Base-by-base conservation (phyloP, 2,113 vertebrate genomes). In the Sisor rabdophorus region DNA sequence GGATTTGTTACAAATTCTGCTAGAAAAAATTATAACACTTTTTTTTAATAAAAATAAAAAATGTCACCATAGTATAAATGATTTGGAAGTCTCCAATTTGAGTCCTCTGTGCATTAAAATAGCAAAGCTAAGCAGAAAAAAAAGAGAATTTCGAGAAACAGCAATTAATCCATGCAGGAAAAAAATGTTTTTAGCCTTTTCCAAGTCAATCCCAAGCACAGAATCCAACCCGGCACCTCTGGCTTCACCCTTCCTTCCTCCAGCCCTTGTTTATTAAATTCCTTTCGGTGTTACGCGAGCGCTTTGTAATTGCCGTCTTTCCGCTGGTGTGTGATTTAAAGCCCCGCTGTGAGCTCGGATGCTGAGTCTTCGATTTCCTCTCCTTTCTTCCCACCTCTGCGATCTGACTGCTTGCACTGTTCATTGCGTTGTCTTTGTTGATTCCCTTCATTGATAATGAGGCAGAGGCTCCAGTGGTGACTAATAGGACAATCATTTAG, bases 251-350 rank as follows among this genome's bases (percentile, higher is more conserved):
- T 50, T 50, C 44, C 47, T 47, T 68, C 47, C 47, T 68, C 22
- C 11, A 11, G 6, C 24, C 24, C 24, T 68, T 50, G 44, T 52
- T 50, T 68, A 50, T 28, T 50, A 68, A 52, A 68, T 28, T 19
- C 47, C 10, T 24, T 68, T 50, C 11, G 15, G 3, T 68, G 65
- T 68, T 50, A 68, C 9, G 10, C 48, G 65, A 50, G 65, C 0
- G 19, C 47, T 68, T 24, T 50, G 47, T 68, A 68, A 68, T 68
- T 68, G 65, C 65, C 47, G 65, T 68, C 15, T 68, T 24, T 68
- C 64, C 50, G 44, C 28, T 19, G 47, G 47, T 68, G 9, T 26
- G 65, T 26, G 65, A 68, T 68, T 68, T 50, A 68, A 68, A 68
- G 44, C 65, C 65, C 47, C 12, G 22, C 65, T 28, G 65, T 12